Percentiles rank a stretch among this genome's conserved stretches.
phyloP scores from a whole-genome alignment of 1,140 invertebrate species.

The Chironomus striatipennis region DNA sequence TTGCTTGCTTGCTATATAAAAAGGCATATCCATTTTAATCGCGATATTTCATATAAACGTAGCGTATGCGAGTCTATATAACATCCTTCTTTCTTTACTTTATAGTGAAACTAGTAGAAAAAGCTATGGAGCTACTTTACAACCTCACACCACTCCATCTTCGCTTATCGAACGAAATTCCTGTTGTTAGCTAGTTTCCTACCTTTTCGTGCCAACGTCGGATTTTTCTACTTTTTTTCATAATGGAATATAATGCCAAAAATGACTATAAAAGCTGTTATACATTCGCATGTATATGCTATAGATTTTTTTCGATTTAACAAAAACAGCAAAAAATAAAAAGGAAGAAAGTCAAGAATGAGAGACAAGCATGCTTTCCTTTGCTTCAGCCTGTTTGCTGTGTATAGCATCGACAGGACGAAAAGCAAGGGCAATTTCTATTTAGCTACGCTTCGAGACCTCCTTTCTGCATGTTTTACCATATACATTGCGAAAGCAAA shows the following conservation, averaged over 20 bases:
- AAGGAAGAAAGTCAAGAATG: too few species aligned
- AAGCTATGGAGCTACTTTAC: not conserved
- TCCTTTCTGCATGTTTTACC: not conserved
- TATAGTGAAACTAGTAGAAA: not conserved
- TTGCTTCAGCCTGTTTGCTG: too few species aligned
- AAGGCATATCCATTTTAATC: slow-evolving; percentile 15
- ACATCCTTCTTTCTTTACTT: not conserved
- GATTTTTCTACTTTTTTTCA: not conserved
- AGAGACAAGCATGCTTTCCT: too few species aligned
- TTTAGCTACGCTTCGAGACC: slow-evolving; percentile 3
- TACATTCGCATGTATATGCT: slow-evolving; percentile 13
- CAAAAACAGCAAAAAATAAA: not conserved
- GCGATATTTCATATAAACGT: not conserved
- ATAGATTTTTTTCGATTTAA: slow-evolving; percentile 6
- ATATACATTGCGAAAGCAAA: not conserved
- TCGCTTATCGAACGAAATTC: not conserved
- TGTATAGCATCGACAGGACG: too few species aligned
- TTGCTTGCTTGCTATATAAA: not conserved
- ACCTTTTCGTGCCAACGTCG: slow-evolving; percentile 15
- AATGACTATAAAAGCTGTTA: not conserved
- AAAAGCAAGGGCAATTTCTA: not conserved
- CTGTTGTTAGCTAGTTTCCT: slow-evolving; percentile 12
- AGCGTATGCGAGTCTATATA: not conserved
- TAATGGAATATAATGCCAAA: slow-evolving; percentile 14
- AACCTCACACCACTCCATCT: not conserved